Evolutionary conservation across 2,797 vertebrate genomes (phyloP), one percentile per base, ranked within the genome.

Genomic region (Passerculus sandwichensis): DNA sequence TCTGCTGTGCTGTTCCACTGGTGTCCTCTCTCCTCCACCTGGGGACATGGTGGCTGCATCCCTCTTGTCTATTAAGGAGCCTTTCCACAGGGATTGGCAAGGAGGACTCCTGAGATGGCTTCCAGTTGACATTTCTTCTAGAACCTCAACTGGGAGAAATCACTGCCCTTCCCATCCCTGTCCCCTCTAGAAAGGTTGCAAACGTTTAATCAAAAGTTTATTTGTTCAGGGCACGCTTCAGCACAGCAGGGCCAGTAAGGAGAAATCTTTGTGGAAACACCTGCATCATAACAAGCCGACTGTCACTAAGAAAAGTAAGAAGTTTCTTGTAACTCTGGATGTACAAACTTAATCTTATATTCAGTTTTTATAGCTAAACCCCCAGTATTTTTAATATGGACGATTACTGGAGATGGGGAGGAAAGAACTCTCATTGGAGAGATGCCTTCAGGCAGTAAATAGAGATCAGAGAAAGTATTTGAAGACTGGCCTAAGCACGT

Each of bases 271-370:
- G 75, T 89, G 88, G 83, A 86, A 97, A 86, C 84, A 89, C 93
- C 93, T 96, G 72, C 6, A 9, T 96, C 92, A 50, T 83, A 87
- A 70, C 3, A 6, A 79, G 76, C 67, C 93, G 93, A 76, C 60
- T 95, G 84, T 86, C 59, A 14, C 91, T 96, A 96, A 93, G 91
- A 93, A 80, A 66, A 85, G 22, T 23, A 95, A 90, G 91, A 96
- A 80, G 89, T 79, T 96, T 96, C 95, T 95, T 95, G 90, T 5
- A 15, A 27, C 7, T 75, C 34, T 38, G 36, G 30, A 45, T 30
- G 6, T 64, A 38, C 5, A 23, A 89, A 59, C 47, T 75, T 56
- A 78, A 72, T 66, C 13, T 85, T 85, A 18, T 17, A 44, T 74
- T 92, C n/a, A 17, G 4, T 32, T 71, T 87, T 77, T 65, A 3